These are phyloP conservation scores for Rhinopomastus cyanomelas DNA, from an alignment of 2,113 vertebrate genomes.

Conservation along the genomic window DNA sequence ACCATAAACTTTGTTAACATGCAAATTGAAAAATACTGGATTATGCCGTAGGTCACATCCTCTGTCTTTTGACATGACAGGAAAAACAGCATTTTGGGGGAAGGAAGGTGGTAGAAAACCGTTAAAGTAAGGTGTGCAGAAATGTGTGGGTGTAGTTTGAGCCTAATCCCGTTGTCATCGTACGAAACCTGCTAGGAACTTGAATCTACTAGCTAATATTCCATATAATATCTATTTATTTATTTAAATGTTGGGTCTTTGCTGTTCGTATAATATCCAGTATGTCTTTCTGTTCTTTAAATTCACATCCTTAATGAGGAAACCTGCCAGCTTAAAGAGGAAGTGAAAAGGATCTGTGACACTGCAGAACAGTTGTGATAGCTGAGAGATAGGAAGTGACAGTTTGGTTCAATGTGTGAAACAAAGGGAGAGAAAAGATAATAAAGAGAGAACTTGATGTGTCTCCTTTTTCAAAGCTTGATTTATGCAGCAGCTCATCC, in stretches of 20 bases:
- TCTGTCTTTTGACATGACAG: background rate
- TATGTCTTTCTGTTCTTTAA: background rate
- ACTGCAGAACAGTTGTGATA: slow-evolving; percentile 46
- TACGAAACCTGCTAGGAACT: background rate
- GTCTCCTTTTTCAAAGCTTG: slow-evolving; percentile 34
- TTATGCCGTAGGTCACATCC: background rate
- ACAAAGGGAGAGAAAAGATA: slow-evolving; percentile 34
- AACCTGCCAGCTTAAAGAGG: background rate
- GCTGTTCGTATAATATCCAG: background rate
- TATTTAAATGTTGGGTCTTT: background rate
- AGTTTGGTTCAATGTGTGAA: slow-evolving; percentile 26
- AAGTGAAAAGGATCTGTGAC: background rate
- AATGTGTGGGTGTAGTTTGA: background rate
- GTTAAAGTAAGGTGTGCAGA: background rate
- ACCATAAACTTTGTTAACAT: background rate
- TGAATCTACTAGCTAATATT: background rate
- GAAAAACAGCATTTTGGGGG: background rate
- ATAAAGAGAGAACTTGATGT: background rate
- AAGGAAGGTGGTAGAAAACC: background rate
- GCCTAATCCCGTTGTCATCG: background rate
- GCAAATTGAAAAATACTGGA: background rate
- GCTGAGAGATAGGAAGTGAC: background rate
- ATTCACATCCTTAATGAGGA: slow-evolving; percentile 4
- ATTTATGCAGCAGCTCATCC: slow-evolving; percentile 31
- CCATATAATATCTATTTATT: background rate